Evolutionary conservation across 2,888 invertebrate genomes (phyloP), one percentile per base, ranked within the genome.

Genomic region (Acholoe squamosa): DNA sequence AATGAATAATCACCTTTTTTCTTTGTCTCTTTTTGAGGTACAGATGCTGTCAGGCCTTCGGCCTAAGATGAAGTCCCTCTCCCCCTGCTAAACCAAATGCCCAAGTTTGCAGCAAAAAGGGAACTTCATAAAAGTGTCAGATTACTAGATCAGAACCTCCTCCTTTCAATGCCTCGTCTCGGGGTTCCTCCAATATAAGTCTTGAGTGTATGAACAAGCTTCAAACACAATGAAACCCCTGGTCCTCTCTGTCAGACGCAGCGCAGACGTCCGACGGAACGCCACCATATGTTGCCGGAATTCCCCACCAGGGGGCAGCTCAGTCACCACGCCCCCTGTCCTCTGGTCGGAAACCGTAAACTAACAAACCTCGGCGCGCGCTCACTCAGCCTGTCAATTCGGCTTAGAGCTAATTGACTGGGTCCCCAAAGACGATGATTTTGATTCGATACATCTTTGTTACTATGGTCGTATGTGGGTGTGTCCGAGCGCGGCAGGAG

Each of bases 271-370:
- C 76, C 61, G 31, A 84, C 12, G 43, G 84, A 84, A 84, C 16
- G 43, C n/a, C 84, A 43, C 84, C 84, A 84, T 84, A 84, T 84
- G 84, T n/a, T 84, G 52, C 51, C 43, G n/a, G 84, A 84, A 16
- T 84, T 84, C 22, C 84, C 84, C 84, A 43, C 84, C 51, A 84
- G 84, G 84, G 84, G 43, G 84, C 84, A 19, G 84, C 84, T 84
- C 84, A 43, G 28, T 34, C 22, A 22, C 22, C 84, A 84, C 84
- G 84, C 84, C 84, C 84, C 84, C 77, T 51, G 51, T 43, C 84
- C n/a, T 14, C 84, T 10, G 43, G n/a, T 43, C 22, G 43, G 25
- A n/a, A 84, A 84, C 84, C 25, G 43, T 10, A 84, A 84, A 34
- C 84, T 28, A 43, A 33, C 84, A 19, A n/a, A 31, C 77, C 31